Percentiles rank a stretch among this genome's conserved stretches.
Conservation (phyloP, 2,888 invertebrate species). For the Drosophila aldrichi region DNA sequence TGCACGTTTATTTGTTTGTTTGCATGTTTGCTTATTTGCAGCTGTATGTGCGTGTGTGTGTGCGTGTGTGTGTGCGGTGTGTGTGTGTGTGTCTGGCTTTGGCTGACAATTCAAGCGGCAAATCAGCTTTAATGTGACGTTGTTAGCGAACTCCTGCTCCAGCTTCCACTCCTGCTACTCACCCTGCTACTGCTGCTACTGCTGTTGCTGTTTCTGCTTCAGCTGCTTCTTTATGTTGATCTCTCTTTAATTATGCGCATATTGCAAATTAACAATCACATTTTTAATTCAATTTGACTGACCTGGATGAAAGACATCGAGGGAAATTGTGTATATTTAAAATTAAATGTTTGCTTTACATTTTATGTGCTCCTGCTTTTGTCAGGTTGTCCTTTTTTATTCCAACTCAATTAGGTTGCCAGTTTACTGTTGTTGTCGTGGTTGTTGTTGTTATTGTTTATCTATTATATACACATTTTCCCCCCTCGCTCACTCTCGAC, state of each 20-base stretch:
- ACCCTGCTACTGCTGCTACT: not conserved
- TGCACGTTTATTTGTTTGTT: constrained; percentile 49
- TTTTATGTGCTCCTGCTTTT: not conserved
- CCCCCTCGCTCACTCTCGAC: constrained; percentile 5
- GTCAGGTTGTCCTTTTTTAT: constrained; percentile 37
- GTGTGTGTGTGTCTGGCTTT: constrained; percentile 26
- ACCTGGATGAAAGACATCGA: not conserved
- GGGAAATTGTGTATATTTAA: constrained; percentile 45
- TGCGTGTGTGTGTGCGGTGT: too few species aligned
- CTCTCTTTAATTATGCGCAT: constrained; percentile 67
- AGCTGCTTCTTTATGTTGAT: constrained; percentile 17
- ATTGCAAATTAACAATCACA: constrained; percentile 74
- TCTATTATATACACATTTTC: constrained; percentile 34
- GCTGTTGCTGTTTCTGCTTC: not conserved
- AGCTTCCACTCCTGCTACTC: not conserved
- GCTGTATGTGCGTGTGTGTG: too few species aligned
- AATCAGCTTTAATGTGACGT: constrained; percentile 76
- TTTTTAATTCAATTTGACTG: constrained; percentile 72
- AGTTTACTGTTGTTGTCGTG: constrained; percentile 15
- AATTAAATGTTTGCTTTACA: constrained; percentile 46
- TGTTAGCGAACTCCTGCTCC: constrained; percentile 24
- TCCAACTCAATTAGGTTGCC: constrained; percentile 68
- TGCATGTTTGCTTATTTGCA: constrained; percentile 20
- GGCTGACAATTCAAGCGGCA: constrained; percentile 64
- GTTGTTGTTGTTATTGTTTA: constrained; percentile 44